phyloP scores from a whole-genome alignment of 2,113 vertebrate genomes.

The Corythoichthys haematopterus region DNA sequence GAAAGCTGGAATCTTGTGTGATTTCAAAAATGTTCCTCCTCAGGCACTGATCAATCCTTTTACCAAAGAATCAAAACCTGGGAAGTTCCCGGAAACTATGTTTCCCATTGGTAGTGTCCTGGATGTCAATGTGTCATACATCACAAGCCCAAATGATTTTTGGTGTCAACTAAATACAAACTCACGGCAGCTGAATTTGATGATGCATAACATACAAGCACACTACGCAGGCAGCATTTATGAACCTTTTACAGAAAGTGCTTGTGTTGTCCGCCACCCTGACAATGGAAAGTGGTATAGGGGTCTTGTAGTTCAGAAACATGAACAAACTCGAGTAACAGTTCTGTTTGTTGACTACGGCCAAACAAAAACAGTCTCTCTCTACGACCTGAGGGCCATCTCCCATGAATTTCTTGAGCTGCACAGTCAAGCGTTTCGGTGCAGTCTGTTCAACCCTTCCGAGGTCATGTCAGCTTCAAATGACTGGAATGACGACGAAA shows the following conservation, averaged over 20 bases:
- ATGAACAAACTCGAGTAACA: conserved; percentile 64
- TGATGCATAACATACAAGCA: conserved; percentile 84
- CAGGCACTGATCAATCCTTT: conserved; percentile 8
- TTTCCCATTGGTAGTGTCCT: conserved; percentile 82
- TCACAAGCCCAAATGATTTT: conserved; percentile 82
- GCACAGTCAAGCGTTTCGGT: conserved; percentile 85
- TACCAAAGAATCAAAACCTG: conserved; percentile 14
- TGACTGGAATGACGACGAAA: conserved; percentile 75
- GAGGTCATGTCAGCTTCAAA: conserved; percentile 65
- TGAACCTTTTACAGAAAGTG: conserved; percentile 49
- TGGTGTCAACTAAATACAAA: conserved; percentile 85
- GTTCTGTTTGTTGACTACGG: conserved; percentile 88
- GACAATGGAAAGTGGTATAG: conserved; percentile 82
- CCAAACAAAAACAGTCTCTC: conserved; percentile 69
- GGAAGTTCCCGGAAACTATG: conserved; percentile 59
- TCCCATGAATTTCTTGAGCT: conserved; percentile 73
- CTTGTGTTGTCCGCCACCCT: conserved; percentile 81
- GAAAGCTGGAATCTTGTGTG: neutral
- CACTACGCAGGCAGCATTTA: conserved; percentile 71
- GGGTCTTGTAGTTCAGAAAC: conserved; percentile 74
- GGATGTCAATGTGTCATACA: conserved; percentile 76
- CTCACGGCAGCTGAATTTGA: conserved; percentile 55
- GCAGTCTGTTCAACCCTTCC: conserved; percentile 85
- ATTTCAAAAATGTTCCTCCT: conserved; percentile 1
- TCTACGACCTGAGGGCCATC: conserved; percentile 74